A percentile compares a stretch with the other conserved stretches of the same genome.
Conservation (phyloP, 2,797 vertebrate species). For the Oophaga sylvatica region DNA sequence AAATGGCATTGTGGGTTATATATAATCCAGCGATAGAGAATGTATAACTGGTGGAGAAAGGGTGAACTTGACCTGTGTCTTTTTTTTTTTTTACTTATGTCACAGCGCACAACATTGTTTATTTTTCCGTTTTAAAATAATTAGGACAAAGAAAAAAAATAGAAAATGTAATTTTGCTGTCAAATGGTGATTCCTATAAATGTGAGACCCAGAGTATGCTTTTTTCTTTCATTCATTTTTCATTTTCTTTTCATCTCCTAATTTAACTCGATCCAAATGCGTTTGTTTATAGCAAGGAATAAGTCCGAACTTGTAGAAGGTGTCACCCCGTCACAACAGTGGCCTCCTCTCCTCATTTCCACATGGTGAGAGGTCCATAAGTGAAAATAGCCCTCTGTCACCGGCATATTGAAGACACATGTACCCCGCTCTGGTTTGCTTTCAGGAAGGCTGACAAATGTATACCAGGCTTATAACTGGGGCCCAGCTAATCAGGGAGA, state of each 20-base stretch:
- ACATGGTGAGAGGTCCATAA: conserved; percentile 6
- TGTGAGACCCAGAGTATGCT: background rate
- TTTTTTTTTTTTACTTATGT: background rate
- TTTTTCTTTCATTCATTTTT: background rate
- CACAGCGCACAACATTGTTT: too few relatives aligned
- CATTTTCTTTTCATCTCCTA: background rate
- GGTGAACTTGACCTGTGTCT: too few relatives aligned
- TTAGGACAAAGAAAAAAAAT: background rate
- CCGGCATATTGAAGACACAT: conserved; percentile 51
- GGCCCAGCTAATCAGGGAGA: conserved; percentile 34
- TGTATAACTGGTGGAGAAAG: too few relatives aligned
- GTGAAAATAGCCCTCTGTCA: conserved; percentile 26
- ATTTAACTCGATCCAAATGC: conserved; percentile 17
- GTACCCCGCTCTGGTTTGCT: conserved; percentile 26
- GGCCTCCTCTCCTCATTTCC: conserved; percentile 6
- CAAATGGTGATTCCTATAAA: background rate
- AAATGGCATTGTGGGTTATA: too few relatives aligned
- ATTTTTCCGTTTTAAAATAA: background rate
- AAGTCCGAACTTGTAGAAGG: background rate
- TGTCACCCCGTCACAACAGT: conserved; percentile 9
- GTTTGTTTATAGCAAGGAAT: conserved; percentile 1
- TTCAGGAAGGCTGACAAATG: conserved; percentile 40
- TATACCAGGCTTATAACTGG: background rate
- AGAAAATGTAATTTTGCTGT: background rate
- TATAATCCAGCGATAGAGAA: too few relatives aligned